Conservation (phyloP, 2,113 vertebrate genomes). For the Hippopotamus amphibius region DNA sequence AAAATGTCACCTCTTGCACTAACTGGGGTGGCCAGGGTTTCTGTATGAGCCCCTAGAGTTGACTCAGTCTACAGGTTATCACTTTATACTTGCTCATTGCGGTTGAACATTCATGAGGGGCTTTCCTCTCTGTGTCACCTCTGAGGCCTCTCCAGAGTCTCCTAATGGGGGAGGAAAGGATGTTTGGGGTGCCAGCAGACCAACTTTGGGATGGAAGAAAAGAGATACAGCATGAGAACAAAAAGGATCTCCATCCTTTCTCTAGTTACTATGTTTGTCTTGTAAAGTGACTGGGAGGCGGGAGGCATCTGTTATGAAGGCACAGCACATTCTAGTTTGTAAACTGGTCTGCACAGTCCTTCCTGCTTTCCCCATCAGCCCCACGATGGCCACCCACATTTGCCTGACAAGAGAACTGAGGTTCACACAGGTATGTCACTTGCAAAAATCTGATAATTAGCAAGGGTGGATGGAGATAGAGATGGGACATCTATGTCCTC, state of each 20-base stretch:
- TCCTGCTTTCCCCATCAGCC: neutral
- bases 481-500: too few relatives aligned
- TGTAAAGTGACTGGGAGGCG: neutral
- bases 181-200: neutral
- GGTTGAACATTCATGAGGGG: slow-evolving; percentile 47
- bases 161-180: neutral
- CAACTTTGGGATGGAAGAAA: neutral
- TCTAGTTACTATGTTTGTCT: neutral
- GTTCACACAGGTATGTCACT: neutral
- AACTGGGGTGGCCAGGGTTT: accelerated
- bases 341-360: too few relatives aligned
- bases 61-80: neutral
- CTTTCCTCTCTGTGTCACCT: neutral
- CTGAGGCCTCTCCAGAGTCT: neutral
- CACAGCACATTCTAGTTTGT: too few relatives aligned
- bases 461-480: neutral
- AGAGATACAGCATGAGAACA: too few relatives aligned
- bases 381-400: too few relatives aligned
- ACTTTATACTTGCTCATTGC: slow-evolving; percentile 51
- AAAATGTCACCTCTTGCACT: neutral
- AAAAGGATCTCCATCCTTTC: neutral
- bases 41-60: neutral
- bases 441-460: neutral
- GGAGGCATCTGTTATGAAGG: accelerated
- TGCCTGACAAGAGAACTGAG: neutral